A percentile compares a stretch with the other conserved stretches of the same genome.
Evolutionary conservation across 2,113 vertebrate genomes (phyloP).

Genomic region (Cyprinus carpio): DNA sequence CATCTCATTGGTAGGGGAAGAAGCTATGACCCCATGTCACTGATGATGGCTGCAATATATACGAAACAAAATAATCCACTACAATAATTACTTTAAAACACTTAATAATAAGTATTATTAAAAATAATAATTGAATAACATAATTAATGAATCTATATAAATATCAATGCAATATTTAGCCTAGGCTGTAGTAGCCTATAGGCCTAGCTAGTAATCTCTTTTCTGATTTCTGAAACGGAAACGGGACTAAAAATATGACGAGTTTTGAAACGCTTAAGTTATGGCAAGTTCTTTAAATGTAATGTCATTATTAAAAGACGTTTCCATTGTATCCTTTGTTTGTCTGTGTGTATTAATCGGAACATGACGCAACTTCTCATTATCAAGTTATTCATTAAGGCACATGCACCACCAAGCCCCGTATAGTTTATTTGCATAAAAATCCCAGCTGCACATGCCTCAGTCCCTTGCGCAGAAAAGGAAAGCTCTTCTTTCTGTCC

Average conservation of each 20-base stretch:
- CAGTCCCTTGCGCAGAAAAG: conserved; percentile 67
- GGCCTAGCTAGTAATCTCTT: neutral
- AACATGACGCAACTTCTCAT: neutral
- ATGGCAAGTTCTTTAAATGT: neutral
- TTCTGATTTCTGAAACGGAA: neutral
- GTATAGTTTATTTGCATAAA: conserved; percentile 65
- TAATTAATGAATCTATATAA: neutral
- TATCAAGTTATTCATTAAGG: conserved; percentile 2
- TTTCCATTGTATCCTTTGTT: neutral
- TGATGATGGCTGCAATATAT: conserved; percentile 28
- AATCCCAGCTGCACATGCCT: conserved; percentile 59
- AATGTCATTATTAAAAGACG: neutral
- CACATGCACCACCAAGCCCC: neutral
- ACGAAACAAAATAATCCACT: neutral
- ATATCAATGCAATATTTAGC: neutral
- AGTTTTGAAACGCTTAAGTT: neutral
- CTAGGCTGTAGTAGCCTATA: neutral
- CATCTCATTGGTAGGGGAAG: conserved; percentile 63
- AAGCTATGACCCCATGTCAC: conserved; percentile 19
- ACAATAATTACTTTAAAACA: neutral
- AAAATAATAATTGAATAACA: neutral
- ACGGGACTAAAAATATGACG: neutral
- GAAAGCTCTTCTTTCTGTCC: conserved; percentile 72
- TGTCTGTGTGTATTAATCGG: conserved; percentile 13
- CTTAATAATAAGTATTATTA: neutral